These are phyloP conservation scores for Lineus longissimus DNA, from an alignment of 1,140 invertebrate genomes.

Conservation along the genomic window DNA sequence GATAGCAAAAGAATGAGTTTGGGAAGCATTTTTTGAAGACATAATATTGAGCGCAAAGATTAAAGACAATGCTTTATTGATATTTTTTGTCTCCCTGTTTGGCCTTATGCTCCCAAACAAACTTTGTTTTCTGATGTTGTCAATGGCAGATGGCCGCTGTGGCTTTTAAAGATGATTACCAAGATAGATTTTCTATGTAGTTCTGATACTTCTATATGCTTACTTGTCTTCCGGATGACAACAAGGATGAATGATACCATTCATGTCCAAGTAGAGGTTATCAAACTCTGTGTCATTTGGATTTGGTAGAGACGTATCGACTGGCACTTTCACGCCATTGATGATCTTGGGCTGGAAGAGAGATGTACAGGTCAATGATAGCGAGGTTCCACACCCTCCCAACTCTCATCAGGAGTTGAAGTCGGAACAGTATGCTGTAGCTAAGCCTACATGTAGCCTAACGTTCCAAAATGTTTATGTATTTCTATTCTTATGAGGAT, in stretches of 20 bases:
- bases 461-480: not conserved
- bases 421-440: not conserved
- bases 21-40: no score
- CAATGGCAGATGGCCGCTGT: no score
- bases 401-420: not conserved
- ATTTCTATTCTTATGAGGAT: no score
- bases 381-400: slow-evolving; percentile 4
- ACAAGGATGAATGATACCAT: slow-evolving; percentile 99
- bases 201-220: slow-evolving; percentile 30
- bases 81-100: no score
- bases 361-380: not conserved
- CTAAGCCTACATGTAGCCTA: not conserved
- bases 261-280: slow-evolving; percentile 99
- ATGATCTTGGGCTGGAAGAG: slow-evolving; percentile 52
- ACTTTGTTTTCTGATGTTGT: no score
- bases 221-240: slow-evolving; percentile 98
- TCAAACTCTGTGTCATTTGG: slow-evolving; percentile 90
- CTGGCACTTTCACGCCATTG: slow-evolving; percentile 62
- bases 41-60: no score
- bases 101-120: no score
- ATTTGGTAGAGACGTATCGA: slow-evolving; percentile 84
- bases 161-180: no score
- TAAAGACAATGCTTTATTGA: no score
- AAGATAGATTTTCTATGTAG: no score
- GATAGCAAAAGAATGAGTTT: no score